phyloP scores from a whole-genome alignment of 2,113 vertebrate genomes.

The Toxostoma redivivum region DNA sequence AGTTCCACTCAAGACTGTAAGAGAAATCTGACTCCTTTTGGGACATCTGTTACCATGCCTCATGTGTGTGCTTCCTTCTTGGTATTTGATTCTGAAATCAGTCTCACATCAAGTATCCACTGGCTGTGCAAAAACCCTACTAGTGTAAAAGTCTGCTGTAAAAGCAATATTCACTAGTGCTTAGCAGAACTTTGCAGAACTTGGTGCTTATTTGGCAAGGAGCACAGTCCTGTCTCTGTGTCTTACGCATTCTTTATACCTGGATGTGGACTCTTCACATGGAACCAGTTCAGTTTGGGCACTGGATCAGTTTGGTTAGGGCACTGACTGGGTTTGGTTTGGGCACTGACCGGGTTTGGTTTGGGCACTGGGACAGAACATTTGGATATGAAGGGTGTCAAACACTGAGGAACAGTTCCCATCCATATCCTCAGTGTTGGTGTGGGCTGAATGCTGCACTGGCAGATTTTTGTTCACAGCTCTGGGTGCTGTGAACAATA shows the following conservation, averaged over 20 bases:
- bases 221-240: background rate
- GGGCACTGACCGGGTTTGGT: background rate
- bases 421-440: rapidly evolving
- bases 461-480: background rate
- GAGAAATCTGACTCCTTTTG: background rate
- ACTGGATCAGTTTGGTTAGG: background rate
- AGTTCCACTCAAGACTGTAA: background rate
- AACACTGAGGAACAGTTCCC: background rate
- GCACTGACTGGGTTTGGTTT: background rate
- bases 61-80: background rate
- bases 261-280: background rate
- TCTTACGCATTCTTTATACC: no score
- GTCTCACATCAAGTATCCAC: background rate
- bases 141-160: background rate
- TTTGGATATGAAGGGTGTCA: background rate
- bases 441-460: background rate
- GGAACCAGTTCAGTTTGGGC: background rate
- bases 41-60: background rate
- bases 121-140: background rate
- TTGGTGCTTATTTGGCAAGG: background rate
- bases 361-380: background rate
- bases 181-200: background rate
- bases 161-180: background rate
- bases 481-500: background rate
- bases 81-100: background rate